Evolutionary conservation across 1,140 invertebrate species (phyloP), one percentile per base, ranked within the genome.

Genomic region (Brachionus rotundiformis): DNA sequence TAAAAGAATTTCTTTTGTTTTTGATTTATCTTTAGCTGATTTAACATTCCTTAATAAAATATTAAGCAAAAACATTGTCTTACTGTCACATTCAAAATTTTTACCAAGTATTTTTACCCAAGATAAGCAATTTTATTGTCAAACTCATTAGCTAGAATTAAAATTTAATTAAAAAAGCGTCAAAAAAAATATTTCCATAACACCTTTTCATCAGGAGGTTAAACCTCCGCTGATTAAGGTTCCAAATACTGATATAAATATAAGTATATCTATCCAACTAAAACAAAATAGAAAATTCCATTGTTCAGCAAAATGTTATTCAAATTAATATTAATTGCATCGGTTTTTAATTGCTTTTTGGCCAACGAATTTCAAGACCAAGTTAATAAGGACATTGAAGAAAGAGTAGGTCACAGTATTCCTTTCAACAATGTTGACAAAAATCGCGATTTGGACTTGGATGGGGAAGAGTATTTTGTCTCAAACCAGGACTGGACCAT

Each of bases 141-240:
- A 54, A 8, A 8, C 23, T 19, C 7, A 49, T 23, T 54, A 54
- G 23, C 23, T 19, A 23, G 19, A 54, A 54, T 23, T 5, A 19
- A 19, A 54, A 54, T 19, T 54, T 19, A 54, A 54, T 54, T 54
- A 54, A 54, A 54, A 54, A 54, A 54, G 47, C 47, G 47, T 54
- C 47, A 54, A 54, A 23, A 54, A 54, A 23, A 41, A 41, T 41
- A 19, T 54, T 54, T 54, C 47, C 47, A 54, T 19, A 54, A 19
- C 47, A 54, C 16, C 7, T 54, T 19, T 19, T 8, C 47, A 54
- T 8, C 47, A 19, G 19, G 47, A 54, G 47, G 23, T 16, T 19
- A 16, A 25, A 54, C 23, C 19, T 19, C 47, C 47, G 8, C 16
- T 54, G 19, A 54, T 54, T 54, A 54, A 54, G n/a, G 16, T 54